Conservation (phyloP, 2,113 vertebrate genomes). For the Corythoichthys haematopterus region DNA sequence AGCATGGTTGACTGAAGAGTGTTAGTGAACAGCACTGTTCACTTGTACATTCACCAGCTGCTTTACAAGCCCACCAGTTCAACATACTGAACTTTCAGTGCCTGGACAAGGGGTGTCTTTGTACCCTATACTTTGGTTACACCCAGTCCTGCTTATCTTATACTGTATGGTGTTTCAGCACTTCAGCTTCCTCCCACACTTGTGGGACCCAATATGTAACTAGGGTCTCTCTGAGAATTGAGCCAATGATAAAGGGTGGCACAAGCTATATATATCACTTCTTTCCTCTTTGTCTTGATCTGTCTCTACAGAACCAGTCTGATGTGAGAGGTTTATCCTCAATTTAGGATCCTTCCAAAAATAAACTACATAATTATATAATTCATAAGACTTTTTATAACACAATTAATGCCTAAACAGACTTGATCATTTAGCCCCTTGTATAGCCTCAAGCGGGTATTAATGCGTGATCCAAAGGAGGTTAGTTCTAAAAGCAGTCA, state of each 20-base stretch:
- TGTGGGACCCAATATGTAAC: slow-evolving; percentile 64
- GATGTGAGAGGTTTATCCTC: slow-evolving; percentile 44
- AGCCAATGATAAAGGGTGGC: slow-evolving; percentile 63
- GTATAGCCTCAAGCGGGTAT: not conserved
- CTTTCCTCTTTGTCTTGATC: slow-evolving; percentile 29
- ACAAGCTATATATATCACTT: slow-evolving; percentile 27
- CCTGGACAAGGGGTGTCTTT: slow-evolving; percentile 82
- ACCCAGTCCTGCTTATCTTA: slow-evolving; percentile 58
- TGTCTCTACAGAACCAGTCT: slow-evolving; percentile 39
- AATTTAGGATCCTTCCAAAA: slow-evolving; percentile 26
- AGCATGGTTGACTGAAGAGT: slow-evolving; percentile 67
- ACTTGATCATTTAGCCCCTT: not conserved
- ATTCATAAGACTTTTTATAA: not conserved
- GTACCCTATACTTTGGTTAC: slow-evolving; percentile 67
- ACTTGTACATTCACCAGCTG: slow-evolving; percentile 55
- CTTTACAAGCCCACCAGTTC: slow-evolving; percentile 62
- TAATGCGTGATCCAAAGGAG: slow-evolving; percentile 2
- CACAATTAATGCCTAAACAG: not conserved
- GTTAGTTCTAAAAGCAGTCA: slow-evolving; percentile 16
- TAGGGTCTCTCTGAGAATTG: slow-evolving; percentile 75
- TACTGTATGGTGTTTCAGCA: slow-evolving; percentile 55
- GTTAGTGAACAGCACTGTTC: slow-evolving; percentile 58
- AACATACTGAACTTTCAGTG: slow-evolving; percentile 67
- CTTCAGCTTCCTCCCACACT: slow-evolving; percentile 52
- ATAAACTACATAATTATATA: not conserved